Base-by-base conservation (phyloP, 2,888 invertebrate species). In the Epirrhoe tristata region DNA sequence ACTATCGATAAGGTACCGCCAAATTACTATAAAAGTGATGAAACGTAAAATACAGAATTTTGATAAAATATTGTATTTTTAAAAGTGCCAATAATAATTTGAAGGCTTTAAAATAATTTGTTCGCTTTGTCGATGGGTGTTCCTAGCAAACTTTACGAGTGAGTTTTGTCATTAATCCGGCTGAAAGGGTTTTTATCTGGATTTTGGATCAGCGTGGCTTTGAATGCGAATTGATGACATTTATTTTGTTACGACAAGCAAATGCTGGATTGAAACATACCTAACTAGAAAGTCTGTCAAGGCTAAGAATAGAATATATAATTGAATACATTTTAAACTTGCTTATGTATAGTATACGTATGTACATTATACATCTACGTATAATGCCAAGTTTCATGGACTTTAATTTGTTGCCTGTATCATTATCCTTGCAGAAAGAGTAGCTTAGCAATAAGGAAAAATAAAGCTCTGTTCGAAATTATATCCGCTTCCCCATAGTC, bases 111-210 rank as follows among this genome's bases (percentile, higher is more conserved):
- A 12, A 12, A 43, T 43, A 43, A 43, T 43, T 12, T 43, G 39
- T 43, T 43, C 4, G n/a, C 24, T 57, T 58, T 46, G 24, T 43
- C n/a, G 54, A 39, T 48, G 48, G 54, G 31, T 50, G 24, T 60
- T 52, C 46, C 54, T 59, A 56, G 54, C 67, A 62, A 59, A 66
- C 66, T 70, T 73, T 63, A 66, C 67, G 67, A 64, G 60, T 53
- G 62, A 69, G 63, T 70, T 71, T 36, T 61, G 46, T 55, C 24
- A 63, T 69, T 74, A 72, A 70, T 70, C 68, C 65, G 31, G 7
- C 53, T 66, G 66, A 71, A 71, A 71, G 68, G 70, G 67, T 60
- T 72, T 70, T 67, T 70, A 72, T 74, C 70, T 62, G 57, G 59
- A 63, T 69, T 71, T 67, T 67, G 63, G 60, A 71, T 71, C 64